Evolutionary conservation across 2,888 invertebrate species (phyloP).

Genomic region (Ligdia adustata): DNA sequence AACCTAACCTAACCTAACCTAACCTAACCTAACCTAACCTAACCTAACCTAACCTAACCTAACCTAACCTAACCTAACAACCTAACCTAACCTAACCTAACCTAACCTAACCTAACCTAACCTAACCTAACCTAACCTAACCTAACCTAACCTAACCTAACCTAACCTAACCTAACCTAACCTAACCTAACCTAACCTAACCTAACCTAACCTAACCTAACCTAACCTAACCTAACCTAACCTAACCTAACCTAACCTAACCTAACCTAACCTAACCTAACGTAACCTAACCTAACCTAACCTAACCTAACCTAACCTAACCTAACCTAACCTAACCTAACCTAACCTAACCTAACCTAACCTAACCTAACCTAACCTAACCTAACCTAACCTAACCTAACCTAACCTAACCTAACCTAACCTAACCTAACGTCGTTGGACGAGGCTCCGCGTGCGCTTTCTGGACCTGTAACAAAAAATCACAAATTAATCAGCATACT

Average conservation of each 20-base stretch:
- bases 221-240: constrained; percentile 24
- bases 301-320: constrained; percentile 23
- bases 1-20: constrained; percentile 1
- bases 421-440: too few species aligned
- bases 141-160: constrained; percentile 9
- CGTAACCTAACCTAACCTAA: constrained; percentile 18
- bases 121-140: constrained; percentile 1
- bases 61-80: constrained; percentile 1
- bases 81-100: constrained; percentile 1
- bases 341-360: constrained; percentile 23
- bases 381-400: constrained; percentile 27
- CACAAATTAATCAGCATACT: too few species aligned
- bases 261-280: constrained; percentile 20
- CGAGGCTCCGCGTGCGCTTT: too few species aligned
- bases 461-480: too few species aligned
- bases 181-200: constrained; percentile 19
- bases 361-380: constrained; percentile 23
- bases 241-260: constrained; percentile 20
- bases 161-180: constrained; percentile 17
- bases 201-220: constrained; percentile 19
- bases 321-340: constrained; percentile 20
- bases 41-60: constrained; percentile 1
- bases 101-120: constrained; percentile 1
- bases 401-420: too few species aligned
- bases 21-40: constrained; percentile 1